A percentile compares a stretch with the other conserved stretches of the same genome.
These are phyloP conservation scores for Drosophila acutilabella DNA, from an alignment of 2,888 invertebrate genomes.

Conservation along the genomic window DNA sequence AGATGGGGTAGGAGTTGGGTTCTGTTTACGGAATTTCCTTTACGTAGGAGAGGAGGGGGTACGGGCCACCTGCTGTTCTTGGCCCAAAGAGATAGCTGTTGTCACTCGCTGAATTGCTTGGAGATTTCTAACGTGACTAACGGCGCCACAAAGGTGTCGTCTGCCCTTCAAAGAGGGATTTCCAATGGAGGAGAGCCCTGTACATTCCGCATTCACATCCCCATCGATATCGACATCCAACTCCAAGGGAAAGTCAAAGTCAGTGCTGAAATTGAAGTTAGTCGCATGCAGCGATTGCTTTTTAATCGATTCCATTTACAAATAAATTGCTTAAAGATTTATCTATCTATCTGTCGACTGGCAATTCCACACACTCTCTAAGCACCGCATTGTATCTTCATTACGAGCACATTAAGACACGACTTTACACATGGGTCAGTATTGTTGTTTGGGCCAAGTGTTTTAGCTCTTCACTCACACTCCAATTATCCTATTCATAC, in stretches of 20 bases:
- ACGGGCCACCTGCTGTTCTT: conserved; percentile 63
- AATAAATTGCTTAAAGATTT: conserved; percentile 83
- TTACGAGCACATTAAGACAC: conserved; percentile 48
- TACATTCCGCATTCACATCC: background rate
- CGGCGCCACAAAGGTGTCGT: conserved; percentile 79
- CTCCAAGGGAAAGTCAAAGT: background rate
- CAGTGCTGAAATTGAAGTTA: conserved; percentile 23
- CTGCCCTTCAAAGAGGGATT: conserved; percentile 38
- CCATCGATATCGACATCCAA: background rate
- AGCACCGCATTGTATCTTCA: conserved; percentile 60
- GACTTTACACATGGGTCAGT: conserved; percentile 12
- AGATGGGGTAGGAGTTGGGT: background rate
- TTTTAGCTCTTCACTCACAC: too few species aligned
- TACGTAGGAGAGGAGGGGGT: background rate
- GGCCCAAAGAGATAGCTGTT: conserved; percentile 60
- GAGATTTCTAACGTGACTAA: conserved; percentile 76
- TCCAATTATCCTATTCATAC: too few species aligned
- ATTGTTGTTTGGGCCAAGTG: conserved; percentile 6
- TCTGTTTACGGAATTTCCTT: conserved; percentile 2
- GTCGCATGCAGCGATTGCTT: conserved; percentile 83
- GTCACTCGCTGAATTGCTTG: conserved; percentile 78
- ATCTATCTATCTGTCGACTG: conserved; percentile 47
- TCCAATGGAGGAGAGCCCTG: background rate
- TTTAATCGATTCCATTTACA: conserved; percentile 85
- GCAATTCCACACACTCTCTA: conserved; percentile 24